Conservation (phyloP, 2,888 invertebrate species). For the Chalcosyrphus nemorum region DNA sequence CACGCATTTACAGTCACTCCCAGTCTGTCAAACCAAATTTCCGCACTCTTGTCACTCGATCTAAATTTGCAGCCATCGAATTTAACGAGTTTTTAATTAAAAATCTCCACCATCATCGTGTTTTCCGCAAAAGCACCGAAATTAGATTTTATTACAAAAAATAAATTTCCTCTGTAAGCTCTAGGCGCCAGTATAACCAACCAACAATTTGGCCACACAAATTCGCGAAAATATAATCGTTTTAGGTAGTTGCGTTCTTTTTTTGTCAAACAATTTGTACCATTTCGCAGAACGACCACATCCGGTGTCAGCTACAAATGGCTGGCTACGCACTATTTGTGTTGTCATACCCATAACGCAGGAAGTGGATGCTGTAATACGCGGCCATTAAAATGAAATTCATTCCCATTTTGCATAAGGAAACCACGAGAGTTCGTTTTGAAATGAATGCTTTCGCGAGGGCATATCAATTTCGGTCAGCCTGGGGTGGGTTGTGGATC, state of each 20-base stretch:
- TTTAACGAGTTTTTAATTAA: not conserved
- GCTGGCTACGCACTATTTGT: not conserved
- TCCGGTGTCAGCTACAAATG: not conserved
- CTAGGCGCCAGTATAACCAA: not conserved
- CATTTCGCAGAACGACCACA: not conserved
- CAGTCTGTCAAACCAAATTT: not conserved
- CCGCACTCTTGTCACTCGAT: not conserved
- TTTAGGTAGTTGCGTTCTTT: too few species aligned
- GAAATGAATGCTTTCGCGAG: not conserved
- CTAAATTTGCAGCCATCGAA: not conserved
- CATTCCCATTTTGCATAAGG: not conserved
- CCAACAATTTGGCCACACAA: not conserved
- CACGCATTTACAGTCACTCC: not conserved
- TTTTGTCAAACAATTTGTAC: not conserved
- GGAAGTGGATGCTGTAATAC: not conserved
- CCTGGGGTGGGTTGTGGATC: not conserved
- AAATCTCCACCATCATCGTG: not conserved
- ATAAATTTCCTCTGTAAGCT: not conserved
- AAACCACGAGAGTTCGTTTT: not conserved
- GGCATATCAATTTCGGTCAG: not conserved
- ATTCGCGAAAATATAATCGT: not conserved
- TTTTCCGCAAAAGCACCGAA: not conserved
- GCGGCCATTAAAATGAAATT: not conserved
- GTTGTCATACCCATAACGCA: not conserved
- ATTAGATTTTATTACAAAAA: not conserved